A percentile compares a stretch with the other conserved stretches of the same genome.
These are phyloP conservation scores for Zaprionus vittiger DNA, from an alignment of 1,140 invertebrate species.

Conservation along the genomic window DNA sequence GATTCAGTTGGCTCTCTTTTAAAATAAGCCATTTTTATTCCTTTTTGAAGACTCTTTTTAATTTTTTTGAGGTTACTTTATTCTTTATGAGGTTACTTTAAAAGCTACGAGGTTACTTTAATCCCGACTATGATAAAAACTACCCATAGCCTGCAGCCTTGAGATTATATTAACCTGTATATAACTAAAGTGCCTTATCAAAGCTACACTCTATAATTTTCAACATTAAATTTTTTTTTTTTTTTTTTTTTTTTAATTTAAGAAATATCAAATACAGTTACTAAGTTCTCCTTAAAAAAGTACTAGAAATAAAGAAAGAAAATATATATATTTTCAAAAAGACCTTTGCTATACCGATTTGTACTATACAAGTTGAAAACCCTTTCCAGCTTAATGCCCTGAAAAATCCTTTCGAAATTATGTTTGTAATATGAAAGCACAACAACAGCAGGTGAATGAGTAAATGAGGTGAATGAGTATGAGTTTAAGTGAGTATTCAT, in stretches of 20 bases:
- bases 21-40: background rate
- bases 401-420: background rate
- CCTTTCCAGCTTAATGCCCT: background rate
- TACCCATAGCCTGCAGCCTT: too few species aligned
- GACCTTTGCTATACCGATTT: too few species aligned
- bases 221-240: background rate
- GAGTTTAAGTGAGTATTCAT: slow-evolving; percentile 24
- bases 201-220: background rate
- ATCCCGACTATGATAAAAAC: too few species aligned
- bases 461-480: slow-evolving; percentile 18
- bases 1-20: background rate
- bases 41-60: background rate
- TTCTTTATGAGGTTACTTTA: too few species aligned
- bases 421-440: background rate
- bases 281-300: background rate
- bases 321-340: too few species aligned
- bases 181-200: background rate
- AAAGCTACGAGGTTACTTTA: too few species aligned
- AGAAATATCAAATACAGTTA: background rate
- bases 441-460: slow-evolving; percentile 6
- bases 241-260: background rate
- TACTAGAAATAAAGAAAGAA: background rate
- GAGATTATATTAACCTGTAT: background rate
- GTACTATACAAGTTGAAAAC: background rate
- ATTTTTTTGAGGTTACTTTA: background rate